Percentiles rank a stretch among this genome's conserved stretches.
Conservation (phyloP, 2,888 invertebrate genomes). For the Habroteleia sp. region DNA sequence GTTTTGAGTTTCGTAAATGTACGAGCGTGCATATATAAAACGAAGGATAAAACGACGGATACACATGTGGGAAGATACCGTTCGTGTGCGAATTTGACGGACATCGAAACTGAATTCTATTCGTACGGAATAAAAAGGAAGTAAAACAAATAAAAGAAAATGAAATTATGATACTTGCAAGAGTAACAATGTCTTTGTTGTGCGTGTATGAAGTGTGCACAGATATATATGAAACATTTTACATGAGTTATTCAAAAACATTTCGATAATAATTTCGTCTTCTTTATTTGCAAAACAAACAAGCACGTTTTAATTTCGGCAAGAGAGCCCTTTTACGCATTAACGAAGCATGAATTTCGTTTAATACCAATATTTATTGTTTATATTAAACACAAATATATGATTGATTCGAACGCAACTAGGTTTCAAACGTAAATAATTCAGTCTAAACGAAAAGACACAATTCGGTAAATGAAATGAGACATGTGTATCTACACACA, state of each 20-base stretch:
- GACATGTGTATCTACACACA: conserved; percentile 5
- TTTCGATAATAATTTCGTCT: no score
- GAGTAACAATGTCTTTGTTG: conserved; percentile 54
- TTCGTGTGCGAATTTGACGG: conserved; percentile 20
- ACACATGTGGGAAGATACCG: conserved; percentile 8
- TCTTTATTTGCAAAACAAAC: no score
- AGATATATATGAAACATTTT: neutral
- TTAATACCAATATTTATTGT: no score
- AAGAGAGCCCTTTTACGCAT: no score
- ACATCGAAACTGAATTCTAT: conserved; percentile 45
- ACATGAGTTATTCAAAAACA: neutral
- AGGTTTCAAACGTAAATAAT: no score
- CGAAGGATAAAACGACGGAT: conserved; percentile 23
- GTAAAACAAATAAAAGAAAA: conserved; percentile 34
- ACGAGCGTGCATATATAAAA: conserved; percentile 33
- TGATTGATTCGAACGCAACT: no score
- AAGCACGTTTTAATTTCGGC: no score
- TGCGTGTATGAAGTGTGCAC: conserved; percentile 29
- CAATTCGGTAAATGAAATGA: no score
- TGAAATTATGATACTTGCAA: conserved; percentile 66
- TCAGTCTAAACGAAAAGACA: no score
- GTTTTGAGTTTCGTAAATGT: conserved; percentile 23
- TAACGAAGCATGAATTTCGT: no score
- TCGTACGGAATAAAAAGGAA: conserved; percentile 25
- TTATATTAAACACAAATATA: no score